These are phyloP conservation scores for Ispidina lecontei DNA, from an alignment of 2,797 vertebrate species.

Conservation along the genomic window DNA sequence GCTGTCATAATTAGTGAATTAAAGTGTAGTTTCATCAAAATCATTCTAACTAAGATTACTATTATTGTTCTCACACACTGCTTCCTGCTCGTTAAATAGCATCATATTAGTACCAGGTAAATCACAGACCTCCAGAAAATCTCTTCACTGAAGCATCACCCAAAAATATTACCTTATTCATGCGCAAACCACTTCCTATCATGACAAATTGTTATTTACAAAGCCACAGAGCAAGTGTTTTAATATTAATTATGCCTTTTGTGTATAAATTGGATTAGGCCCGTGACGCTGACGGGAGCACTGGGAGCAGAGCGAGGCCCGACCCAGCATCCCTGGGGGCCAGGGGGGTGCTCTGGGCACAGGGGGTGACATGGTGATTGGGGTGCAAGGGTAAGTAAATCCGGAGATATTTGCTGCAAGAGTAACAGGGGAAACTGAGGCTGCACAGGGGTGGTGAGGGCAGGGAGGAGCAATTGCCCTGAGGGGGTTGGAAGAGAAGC, in stretches of 20 bases:
- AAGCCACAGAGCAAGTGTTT: constrained; percentile 14
- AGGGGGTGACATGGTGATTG: rapidly evolving
- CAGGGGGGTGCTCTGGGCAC: not conserved
- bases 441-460: not conserved
- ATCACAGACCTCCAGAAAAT: constrained; percentile 36
- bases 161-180: constrained; percentile 36
- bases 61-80: constrained; percentile 39
- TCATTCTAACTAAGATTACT: constrained; percentile 73
- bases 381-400: not conserved
- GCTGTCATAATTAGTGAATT: constrained; percentile 81
- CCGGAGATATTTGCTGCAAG: not conserved
- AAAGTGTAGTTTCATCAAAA: constrained; percentile 79
- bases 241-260: constrained; percentile 41
- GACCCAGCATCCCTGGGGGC: not conserved
- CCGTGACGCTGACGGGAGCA: not conserved
- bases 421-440: not conserved
- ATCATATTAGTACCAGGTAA: constrained; percentile 53
- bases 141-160: constrained; percentile 20
- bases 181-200: not conserved
- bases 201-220: constrained; percentile 38
- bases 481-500: not conserved
- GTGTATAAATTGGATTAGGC: constrained; percentile 33
- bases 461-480: not conserved
- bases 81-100: constrained; percentile 24
- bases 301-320: not conserved